A percentile compares a stretch with the other conserved stretches of the same genome.
These are phyloP conservation scores for Drosophila tropicalis DNA, from an alignment of 1,140 invertebrate genomes.

Conservation along the genomic window DNA sequence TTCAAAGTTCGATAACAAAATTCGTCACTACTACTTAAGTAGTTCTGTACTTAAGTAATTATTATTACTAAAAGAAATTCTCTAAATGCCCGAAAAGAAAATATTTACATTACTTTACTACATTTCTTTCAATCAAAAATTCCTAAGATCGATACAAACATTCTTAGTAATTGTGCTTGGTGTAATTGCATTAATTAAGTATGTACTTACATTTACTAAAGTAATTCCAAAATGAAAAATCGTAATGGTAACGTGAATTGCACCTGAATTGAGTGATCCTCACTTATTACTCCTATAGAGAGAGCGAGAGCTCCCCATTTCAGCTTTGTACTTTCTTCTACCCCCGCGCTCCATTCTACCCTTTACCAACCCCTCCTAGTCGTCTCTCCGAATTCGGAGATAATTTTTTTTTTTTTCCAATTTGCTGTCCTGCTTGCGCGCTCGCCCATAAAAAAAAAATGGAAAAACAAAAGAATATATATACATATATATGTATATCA, in stretches of 20 bases:
- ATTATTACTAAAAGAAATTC: neutral
- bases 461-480: no score
- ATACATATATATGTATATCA: neutral
- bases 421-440: conserved; percentile 41
- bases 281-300: neutral
- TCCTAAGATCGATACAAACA: conserved; percentile 5
- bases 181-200: conserved; percentile 9
- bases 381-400: neutral
- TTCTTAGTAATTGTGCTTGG: conserved; percentile 2
- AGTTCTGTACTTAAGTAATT: conserved; percentile 5
- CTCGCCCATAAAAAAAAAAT: conserved; percentile 7
- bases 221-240: neutral
- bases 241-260: conserved; percentile 9
- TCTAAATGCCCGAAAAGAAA: no score
- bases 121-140: neutral
- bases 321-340: conserved; percentile 1
- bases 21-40: conserved; percentile 1
- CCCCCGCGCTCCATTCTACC: neutral
- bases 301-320: neutral
- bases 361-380: neutral
- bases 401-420: conserved; percentile 26
- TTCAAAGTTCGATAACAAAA: neutral
- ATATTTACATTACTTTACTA: neutral
- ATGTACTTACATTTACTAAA: conserved; percentile 13
- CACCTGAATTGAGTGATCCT: neutral